A percentile compares a stretch with the other conserved stretches of the same genome.
These are phyloP conservation scores for Trematomus loennbergii DNA, from an alignment of 2,113 vertebrate genomes.

Conservation along the genomic window DNA sequence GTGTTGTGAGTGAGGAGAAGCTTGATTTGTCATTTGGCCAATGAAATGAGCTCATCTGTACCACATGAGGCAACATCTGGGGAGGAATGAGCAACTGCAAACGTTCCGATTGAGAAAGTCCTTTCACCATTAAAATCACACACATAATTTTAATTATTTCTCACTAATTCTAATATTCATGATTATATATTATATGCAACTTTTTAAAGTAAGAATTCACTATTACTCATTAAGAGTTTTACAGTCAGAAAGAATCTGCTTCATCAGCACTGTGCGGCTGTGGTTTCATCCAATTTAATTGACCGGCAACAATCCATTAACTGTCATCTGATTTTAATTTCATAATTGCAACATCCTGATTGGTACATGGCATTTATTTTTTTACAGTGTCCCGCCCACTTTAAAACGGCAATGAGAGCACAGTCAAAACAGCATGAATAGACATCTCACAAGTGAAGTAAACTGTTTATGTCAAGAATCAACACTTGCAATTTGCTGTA, in stretches of 20 bases:
- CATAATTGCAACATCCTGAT: neutral
- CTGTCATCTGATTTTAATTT: neutral
- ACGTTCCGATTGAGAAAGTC: conserved; percentile 32
- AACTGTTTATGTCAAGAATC: no score
- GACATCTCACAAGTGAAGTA: neutral
- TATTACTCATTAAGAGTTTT: neutral
- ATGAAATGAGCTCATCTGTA: conserved; percentile 68
- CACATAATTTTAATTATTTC: neutral
- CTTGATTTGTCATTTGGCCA: conserved; percentile 63
- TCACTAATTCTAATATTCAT: neutral
- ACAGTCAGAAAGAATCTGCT: neutral
- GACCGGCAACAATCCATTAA: neutral
- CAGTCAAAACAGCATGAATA: neutral
- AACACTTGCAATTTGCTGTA: no score
- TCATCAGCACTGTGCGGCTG: neutral
- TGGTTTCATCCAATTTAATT: neutral
- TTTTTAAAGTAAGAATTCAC: neutral
- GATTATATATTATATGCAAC: neutral
- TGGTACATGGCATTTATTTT: neutral
- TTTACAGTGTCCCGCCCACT: neutral
- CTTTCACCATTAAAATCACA: conserved; percentile 17
- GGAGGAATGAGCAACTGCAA: conserved; percentile 57
- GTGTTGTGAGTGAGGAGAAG: conserved; percentile 46
- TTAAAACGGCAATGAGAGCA: neutral
- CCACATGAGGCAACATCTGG: conserved; percentile 70